A percentile compares a stretch with the other conserved stretches of the same genome.
These are phyloP conservation scores for Semotilus atromaculatus DNA, from an alignment of 2,797 vertebrate species.

Conservation along the genomic window DNA sequence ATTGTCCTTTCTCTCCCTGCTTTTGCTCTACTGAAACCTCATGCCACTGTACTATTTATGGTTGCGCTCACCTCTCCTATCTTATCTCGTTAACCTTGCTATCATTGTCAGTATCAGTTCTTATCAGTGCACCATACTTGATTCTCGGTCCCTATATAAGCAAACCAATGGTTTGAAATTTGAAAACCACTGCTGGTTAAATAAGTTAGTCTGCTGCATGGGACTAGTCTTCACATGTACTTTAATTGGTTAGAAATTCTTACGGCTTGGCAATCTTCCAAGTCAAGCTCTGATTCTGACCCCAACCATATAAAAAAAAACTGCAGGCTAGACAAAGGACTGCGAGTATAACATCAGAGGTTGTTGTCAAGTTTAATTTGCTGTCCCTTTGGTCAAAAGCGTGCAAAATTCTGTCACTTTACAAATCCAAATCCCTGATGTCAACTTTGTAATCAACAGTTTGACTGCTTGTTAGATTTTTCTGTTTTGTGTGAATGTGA, in stretches of 20 bases:
- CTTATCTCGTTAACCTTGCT: constrained; percentile 58
- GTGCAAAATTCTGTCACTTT: constrained; percentile 83
- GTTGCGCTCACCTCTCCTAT: constrained; percentile 55
- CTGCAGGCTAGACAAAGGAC: constrained; percentile 66
- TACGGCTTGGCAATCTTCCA: constrained; percentile 53
- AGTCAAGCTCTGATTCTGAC: constrained; percentile 67
- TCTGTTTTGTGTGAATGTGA: constrained; percentile 65
- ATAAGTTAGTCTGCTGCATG: constrained; percentile 61
- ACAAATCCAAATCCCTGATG: constrained; percentile 80
- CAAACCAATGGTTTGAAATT: constrained; percentile 46
- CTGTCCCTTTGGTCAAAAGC: constrained; percentile 57
- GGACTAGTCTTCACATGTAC: constrained; percentile 54
- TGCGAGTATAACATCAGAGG: constrained; percentile 56
- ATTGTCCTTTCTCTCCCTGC: constrained; percentile 51
- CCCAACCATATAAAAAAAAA: constrained; percentile 67
- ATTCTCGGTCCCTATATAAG: constrained; percentile 39
- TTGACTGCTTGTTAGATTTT: constrained; percentile 71
- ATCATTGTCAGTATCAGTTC: constrained; percentile 62
- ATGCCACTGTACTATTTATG: constrained; percentile 65
- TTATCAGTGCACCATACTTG: constrained; percentile 57
- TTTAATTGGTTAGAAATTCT: constrained; percentile 54
- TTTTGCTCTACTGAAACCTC: constrained; percentile 57
- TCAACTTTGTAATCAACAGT: constrained; percentile 79
- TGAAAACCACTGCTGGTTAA: constrained; percentile 49
- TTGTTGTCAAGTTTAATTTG: constrained; percentile 63